Conservation (phyloP, 2,113 vertebrate species). For the Delphinapterus leucas region DNA sequence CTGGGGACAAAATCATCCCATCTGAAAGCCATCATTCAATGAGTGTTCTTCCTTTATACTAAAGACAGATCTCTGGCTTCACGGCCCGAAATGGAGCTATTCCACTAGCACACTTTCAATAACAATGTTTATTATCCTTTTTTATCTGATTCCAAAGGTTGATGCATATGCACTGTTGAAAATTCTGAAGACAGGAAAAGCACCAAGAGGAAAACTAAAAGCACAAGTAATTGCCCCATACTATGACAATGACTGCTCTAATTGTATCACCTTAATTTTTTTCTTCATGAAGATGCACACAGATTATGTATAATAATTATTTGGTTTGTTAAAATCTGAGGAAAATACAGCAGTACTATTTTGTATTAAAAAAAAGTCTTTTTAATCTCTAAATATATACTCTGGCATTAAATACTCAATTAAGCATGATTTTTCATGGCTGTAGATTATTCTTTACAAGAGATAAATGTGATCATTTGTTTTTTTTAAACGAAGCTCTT, state of each 20-base stretch:
- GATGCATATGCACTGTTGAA: not conserved
- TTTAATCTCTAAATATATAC: not conserved
- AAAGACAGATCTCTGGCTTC: not conserved
- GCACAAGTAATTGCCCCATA: not conserved
- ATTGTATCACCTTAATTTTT: not conserved
- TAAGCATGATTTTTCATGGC: not conserved
- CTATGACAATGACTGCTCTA: not conserved
- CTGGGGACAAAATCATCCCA: not conserved
- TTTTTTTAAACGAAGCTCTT: not conserved
- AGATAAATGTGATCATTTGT: not conserved
- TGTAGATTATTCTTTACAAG: not conserved
- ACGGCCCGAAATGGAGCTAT: not conserved
- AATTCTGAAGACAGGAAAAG: not conserved
- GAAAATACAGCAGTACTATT: not conserved
- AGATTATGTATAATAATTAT: not conserved
- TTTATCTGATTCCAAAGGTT: not conserved
- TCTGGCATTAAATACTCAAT: conserved; percentile 8
- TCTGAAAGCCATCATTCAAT: not conserved
- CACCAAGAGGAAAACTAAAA: not conserved
- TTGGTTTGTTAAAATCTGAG: not conserved
- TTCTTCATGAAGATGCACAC: not conserved
- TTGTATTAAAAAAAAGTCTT: not conserved
- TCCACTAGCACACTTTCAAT: not conserved
- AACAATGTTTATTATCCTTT: not conserved
- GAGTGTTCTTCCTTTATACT: not conserved